Base-by-base conservation (phyloP, 2,113 vertebrate genomes). In the Peromyscus leucopus region DNA sequence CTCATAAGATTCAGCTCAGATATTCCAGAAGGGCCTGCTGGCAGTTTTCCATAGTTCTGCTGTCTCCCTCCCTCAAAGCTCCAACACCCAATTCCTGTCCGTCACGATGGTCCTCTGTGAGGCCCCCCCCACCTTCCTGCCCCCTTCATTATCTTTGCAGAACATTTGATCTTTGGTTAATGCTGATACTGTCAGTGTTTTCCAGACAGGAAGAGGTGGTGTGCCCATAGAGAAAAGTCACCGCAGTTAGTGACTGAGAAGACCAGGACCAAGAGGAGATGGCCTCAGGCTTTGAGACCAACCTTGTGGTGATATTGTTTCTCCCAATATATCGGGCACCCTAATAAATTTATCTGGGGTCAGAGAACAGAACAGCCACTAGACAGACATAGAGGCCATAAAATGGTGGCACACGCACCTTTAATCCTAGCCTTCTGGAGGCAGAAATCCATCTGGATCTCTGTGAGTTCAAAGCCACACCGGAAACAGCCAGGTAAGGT, bases 121-220 rank as follows among this genome's bases (percentile, higher is more conserved):
- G 42, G 4, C 4, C 36, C 15, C 10, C 4, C 36, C 15, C 10
- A 33, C 61, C 17, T 21, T 79, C 15, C 16, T 13, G 3, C 28
- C 74, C 42, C 15, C 26, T 46, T 33, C 55, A 55, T 76, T 83
- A 46, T 76, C 57, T 75, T 46, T n/a, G 85, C 26, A 42, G 51
- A 90, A 46, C 21, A n/a, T 9, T 1, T 24, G 39, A 72, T 89
- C 72, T 57, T 75, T 82, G 82, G 63, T 83, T 63, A 13, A 39
- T 55, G 36, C 51, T 87, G 82, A 72, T 95, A 67, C 5, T 8
- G 12, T 84, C 75, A 6, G 17, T 83, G 9, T 95, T 79, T 88
- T 79, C 83, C 91, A 90, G 89, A 89, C 33, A 95, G 76, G 72
- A 97, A 91, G 65, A 86, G 85, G 65, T 36, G 16, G 10, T 22